Evolutionary conservation across 92 coral and sea anemone genomes (phyloP).

Genomic region (Phenganax stokvisi): DNA sequence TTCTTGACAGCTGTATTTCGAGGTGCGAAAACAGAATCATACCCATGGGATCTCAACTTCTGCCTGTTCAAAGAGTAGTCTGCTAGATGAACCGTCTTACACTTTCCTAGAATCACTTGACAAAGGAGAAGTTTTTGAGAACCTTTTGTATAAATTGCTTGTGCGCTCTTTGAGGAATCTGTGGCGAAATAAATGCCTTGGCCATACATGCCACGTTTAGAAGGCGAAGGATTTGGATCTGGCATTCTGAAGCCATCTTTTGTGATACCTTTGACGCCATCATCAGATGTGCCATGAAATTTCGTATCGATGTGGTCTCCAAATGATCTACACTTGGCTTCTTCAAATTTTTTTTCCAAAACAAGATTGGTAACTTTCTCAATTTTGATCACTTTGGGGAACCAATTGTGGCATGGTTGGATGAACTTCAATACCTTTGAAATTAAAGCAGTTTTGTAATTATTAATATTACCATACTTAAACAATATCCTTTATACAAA

Average conservation of each 20-base stretch:
- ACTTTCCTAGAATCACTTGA: conserved; percentile 36
- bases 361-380: conserved; percentile 36
- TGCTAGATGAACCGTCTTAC: conserved; percentile 6
- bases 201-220: conserved; percentile 41
- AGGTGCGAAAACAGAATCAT: conserved; percentile 22
- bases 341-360: conserved; percentile 42
- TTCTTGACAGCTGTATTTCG: conserved; percentile 38
- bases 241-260: conserved; percentile 41
- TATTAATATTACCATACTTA: too few relatives aligned
- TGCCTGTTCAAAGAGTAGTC: conserved; percentile 26
- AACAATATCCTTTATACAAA: too few relatives aligned
- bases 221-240: conserved; percentile 26
- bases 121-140: conserved; percentile 38
- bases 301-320: conserved; percentile 35
- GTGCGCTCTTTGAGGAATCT: conserved; percentile 43
- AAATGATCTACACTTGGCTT: conserved; percentile 38
- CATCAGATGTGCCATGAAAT: conserved; percentile 38
- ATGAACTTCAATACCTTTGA: conserved; percentile 6
- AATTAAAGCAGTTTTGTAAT: too few relatives aligned
- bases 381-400: conserved; percentile 31
- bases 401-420: conserved; percentile 42
- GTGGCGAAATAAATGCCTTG: conserved; percentile 45
- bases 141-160: conserved; percentile 40
- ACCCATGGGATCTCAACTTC: conserved; percentile 23
- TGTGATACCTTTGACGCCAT: conserved; percentile 33